Evolutionary conservation across 2,888 invertebrate genomes (phyloP), one percentile per base, ranked within the genome.

Genomic region (Pocota personata): DNA sequence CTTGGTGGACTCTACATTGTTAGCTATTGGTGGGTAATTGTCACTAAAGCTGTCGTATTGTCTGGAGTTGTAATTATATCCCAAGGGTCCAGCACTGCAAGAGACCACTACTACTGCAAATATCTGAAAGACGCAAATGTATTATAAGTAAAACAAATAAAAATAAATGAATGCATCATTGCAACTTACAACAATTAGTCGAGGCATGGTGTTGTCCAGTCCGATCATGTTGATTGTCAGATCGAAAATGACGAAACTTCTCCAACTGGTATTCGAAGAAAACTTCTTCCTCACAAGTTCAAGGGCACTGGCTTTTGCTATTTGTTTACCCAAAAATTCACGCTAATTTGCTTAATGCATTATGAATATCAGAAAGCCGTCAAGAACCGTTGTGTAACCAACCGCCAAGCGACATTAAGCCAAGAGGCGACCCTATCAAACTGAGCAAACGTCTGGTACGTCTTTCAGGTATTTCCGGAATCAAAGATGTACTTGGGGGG

Each of bases 271-370:
- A 21, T 19, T 16, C 27, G 57, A 86, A 30, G 84, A 72, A 72
- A 82, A 52, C 71, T 80, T 50, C 46, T 76, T 46, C 24, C 21
- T 35, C n/a, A 43, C 82, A 82, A 86, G 86, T 86, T 86, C 86
- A 86, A 66, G 86, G 78, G 16, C 43, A 3, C n/a, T 21, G 8
- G 27, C 21, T 24, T 7, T 24, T 35, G 37, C 46, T 72, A 48
- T 58, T 35, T 48, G 35, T 27, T 35, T 58, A 37, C 30, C 21
- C 19, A 30, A 76, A 57, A 57, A 77, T 40, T 27, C 64, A 57
- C 58, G 58, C 40, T 40, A 50, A 21, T 57, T 76, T 57, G 46
- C 30, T 46, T 21, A 69, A 60, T 69, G 69, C 77, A 69, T 67
- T 67, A 48, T 21, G 30, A 16, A 62, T 46, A 7, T 46, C 19